Conservation (phyloP, 2,797 vertebrate species). For the Aldrovandia affinis region DNA sequence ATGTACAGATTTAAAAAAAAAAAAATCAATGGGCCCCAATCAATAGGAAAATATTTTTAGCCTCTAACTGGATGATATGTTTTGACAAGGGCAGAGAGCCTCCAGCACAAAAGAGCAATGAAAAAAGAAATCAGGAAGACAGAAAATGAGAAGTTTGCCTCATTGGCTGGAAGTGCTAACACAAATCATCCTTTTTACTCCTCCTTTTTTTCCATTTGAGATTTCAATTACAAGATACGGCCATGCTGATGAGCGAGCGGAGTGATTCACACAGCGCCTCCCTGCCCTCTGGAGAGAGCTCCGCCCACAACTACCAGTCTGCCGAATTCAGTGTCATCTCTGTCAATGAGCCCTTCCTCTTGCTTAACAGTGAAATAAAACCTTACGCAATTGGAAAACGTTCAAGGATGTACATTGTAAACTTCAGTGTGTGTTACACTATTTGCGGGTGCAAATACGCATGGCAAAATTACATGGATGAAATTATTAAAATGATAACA, state of each 20-base stretch:
- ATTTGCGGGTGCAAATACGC: not conserved
- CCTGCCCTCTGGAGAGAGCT: not conserved
- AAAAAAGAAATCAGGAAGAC: constrained; percentile 60
- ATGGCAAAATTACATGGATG: not conserved
- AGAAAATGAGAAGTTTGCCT: constrained; percentile 13
- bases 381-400: no score
- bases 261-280: not conserved
- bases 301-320: not conserved
- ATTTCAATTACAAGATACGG: constrained; percentile 5
- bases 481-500: not conserved
- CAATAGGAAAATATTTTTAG: constrained; percentile 85
- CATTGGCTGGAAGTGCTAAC: constrained; percentile 8
- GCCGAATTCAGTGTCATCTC: not conserved
- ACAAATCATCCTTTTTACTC: constrained; percentile 15
- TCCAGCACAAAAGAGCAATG: constrained; percentile 70
- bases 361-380: not conserved
- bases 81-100: constrained; percentile 79
- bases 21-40: constrained; percentile 85
- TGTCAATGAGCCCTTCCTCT: not conserved
- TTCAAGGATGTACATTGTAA: not conserved
- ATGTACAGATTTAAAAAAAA: constrained; percentile 86
- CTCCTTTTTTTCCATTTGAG: not conserved
- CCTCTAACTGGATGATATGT: constrained; percentile 85
- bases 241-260: not conserved
- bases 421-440: not conserved